A percentile compares a stretch with the other conserved stretches of the same genome.
Evolutionary conservation across 2,888 invertebrate genomes (phyloP).

Genomic region (Agonum fuliginosum): DNA sequence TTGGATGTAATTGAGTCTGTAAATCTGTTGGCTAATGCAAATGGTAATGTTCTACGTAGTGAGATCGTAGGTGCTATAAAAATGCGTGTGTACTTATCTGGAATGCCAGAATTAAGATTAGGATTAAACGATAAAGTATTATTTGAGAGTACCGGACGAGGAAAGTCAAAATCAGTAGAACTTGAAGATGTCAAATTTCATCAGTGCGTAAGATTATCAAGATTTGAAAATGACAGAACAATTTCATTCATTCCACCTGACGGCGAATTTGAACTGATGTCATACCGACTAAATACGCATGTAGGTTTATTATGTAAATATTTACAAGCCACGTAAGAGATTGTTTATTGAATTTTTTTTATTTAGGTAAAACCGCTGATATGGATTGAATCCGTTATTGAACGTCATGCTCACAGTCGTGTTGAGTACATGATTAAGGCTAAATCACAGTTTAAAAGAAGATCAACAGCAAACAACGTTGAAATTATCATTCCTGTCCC

Average conservation of each 20-base stretch:
- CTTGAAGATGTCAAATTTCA: constrained; percentile 99
- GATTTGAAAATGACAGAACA: constrained; percentile 98
- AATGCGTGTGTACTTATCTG: constrained; percentile 98
- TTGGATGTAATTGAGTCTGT: constrained; percentile 99
- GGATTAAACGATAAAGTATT: constrained; percentile 98
- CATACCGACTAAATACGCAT: constrained; percentile 96
- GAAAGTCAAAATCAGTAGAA: constrained; percentile 98
- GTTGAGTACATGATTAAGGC: constrained; percentile 99
- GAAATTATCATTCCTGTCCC: constrained; percentile 98
- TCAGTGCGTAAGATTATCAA: constrained; percentile 96
- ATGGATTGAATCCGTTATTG: constrained; percentile 99
- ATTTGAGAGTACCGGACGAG: constrained; percentile 97
- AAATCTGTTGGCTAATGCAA: constrained; percentile 95
- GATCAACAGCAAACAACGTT: constrained; percentile 98
- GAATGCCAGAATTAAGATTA: constrained; percentile 97
- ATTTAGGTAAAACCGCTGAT: constrained; percentile 89
- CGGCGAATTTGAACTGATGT: constrained; percentile 99
- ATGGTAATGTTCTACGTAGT: constrained; percentile 96
- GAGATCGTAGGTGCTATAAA: constrained; percentile 99
- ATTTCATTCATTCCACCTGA: constrained; percentile 99
- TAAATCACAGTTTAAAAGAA: constrained; percentile 97
- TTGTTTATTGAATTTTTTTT: constrained; percentile 5
- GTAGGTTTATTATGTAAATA: constrained; percentile 69
- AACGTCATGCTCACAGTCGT: constrained; percentile 96
- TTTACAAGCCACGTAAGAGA: too few relatives aligned